These are phyloP conservation scores for Scylla paramamosain DNA, from an alignment of 1,140 invertebrate species.

Conservation along the genomic window DNA sequence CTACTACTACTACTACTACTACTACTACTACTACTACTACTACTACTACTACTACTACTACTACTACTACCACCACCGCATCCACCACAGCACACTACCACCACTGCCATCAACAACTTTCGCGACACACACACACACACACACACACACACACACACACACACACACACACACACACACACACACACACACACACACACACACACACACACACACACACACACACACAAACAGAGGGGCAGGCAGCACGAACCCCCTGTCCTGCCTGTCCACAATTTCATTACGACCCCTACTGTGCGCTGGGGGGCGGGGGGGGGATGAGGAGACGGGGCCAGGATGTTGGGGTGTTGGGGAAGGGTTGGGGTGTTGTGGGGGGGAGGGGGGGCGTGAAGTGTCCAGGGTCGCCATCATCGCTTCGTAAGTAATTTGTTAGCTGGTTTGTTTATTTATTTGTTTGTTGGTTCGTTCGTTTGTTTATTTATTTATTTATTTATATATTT, in stretches of 20 bases:
- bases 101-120: too few relatives aligned
- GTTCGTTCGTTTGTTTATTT: too few relatives aligned
- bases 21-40: not conserved
- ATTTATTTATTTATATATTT: too few relatives aligned
- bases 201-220: not conserved
- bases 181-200: not conserved
- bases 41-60: not conserved
- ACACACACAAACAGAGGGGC: not conserved
- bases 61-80: not conserved
- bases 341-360: too few relatives aligned
- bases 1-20: not conserved
- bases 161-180: not conserved
- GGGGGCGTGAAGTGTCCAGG: too few relatives aligned
- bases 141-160: too few relatives aligned
- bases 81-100: too few relatives aligned
- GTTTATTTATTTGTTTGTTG: too few relatives aligned
- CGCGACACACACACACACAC: too few relatives aligned
- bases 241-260: not conserved
- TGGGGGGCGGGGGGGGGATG: not conserved
- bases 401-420: too few relatives aligned
- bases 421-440: too few relatives aligned
- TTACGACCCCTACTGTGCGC: not conserved
- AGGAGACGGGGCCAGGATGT: not conserved
- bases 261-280: slow-evolving; percentile 10
- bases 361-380: too few relatives aligned